A percentile compares a stretch with the other conserved stretches of the same genome.
These are phyloP conservation scores for Myiozetetes cayanensis DNA, from an alignment of 2,113 vertebrate genomes.

Conservation along the genomic window DNA sequence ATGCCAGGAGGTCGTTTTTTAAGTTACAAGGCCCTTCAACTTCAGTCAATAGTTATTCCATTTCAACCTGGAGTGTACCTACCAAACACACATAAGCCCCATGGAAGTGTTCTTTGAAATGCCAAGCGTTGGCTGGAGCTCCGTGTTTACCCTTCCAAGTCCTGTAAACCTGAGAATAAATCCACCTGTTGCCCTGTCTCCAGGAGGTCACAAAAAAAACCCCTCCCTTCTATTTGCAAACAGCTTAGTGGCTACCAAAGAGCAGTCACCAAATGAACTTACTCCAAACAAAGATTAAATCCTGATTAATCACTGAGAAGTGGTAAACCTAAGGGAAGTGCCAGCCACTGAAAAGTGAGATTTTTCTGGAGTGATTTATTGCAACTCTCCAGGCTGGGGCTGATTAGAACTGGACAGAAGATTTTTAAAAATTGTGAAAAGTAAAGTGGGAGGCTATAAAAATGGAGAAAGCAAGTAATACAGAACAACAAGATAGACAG, in stretches of 20 bases:
- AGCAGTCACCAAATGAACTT: conserved; percentile 48
- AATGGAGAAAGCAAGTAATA: background rate
- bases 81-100: background rate
- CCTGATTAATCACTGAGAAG: conserved; percentile 51
- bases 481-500: background rate
- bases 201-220: conserved; percentile 59
- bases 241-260: conserved; percentile 62
- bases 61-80: background rate
- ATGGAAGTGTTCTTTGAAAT: conserved; percentile 3
- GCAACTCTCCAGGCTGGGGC: background rate
- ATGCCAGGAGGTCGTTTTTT: background rate
- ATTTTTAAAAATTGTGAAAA: background rate
- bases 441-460: background rate
- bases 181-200: conserved; percentile 72
- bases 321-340: background rate
- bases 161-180: conserved; percentile 68
- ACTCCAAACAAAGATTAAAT: conserved; percentile 61
- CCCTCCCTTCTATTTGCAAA: conserved; percentile 69
- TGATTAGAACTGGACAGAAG: conserved; percentile 24
- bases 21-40: background rate
- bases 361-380: conserved; percentile 23
- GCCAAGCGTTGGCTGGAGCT: conserved; percentile 33
- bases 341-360: background rate
- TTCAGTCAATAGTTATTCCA: background rate
- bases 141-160: conserved; percentile 57